phyloP scores from a whole-genome alignment of 1,140 invertebrate species.

The Bactericera cockerelli region DNA sequence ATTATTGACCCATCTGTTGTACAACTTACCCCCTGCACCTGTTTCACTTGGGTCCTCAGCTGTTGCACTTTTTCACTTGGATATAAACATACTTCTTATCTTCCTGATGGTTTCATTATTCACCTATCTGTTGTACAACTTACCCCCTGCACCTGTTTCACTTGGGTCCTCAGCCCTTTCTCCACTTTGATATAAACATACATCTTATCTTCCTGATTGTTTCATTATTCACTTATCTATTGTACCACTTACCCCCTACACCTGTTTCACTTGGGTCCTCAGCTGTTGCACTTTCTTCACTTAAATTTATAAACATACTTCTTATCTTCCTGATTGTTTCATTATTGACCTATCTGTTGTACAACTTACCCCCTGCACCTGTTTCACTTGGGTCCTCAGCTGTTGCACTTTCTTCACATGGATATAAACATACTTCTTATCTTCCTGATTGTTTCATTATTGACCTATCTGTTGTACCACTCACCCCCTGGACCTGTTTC shows the following conservation, averaged over 20 bases:
- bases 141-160: constrained; percentile 36
- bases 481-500: constrained; percentile 36
- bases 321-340: constrained; percentile 17
- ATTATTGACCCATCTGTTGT: no score
- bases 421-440: neutral
- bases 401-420: constrained; percentile 34
- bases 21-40: no score
- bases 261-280: constrained; percentile 36
- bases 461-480: no score
- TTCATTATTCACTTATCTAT: no score
- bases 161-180: constrained; percentile 36
- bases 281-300: constrained; percentile 37
- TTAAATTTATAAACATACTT: neutral
- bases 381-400: constrained; percentile 37
- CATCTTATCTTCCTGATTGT: constrained; percentile 16
- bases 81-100: constrained; percentile 21
- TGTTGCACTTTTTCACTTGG: no score
- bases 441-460: no score
- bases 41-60: no score
- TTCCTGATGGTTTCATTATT: constrained; percentile 20
- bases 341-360: no score
- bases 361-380: no score
- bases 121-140: no score
- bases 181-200: constrained; percentile 16
- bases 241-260: no score